These are phyloP conservation scores for Micromesistius poutassou DNA, from an alignment of 2,797 vertebrate genomes.

Conservation along the genomic window DNA sequence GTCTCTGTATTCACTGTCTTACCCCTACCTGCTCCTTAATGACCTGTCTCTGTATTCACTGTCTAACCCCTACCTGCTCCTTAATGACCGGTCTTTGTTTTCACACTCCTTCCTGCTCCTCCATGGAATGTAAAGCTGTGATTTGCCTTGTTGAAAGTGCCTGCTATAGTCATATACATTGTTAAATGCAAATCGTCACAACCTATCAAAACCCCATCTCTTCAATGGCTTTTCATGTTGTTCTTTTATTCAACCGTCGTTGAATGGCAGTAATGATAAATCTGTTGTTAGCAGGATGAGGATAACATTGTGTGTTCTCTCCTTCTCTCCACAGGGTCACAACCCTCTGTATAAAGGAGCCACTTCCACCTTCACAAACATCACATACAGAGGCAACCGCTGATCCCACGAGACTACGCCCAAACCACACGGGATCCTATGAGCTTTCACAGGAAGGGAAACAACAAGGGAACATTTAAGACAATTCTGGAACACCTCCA, in stretches of 20 bases:
- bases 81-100: background rate
- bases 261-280: background rate
- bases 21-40: no score
- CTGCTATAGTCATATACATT: background rate
- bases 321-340: constrained; percentile 76
- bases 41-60: no score
- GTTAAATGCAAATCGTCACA: background rate
- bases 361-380: constrained; percentile 95
- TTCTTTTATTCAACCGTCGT: background rate
- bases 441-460: constrained; percentile 26
- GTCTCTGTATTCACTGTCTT: no score
- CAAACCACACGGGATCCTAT: constrained; percentile 27
- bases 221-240: background rate
- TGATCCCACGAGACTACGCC: constrained; percentile 48
- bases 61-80: no score
- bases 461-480: background rate
- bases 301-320: constrained; percentile 10
- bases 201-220: background rate
- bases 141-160: background rate
- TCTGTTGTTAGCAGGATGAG: background rate
- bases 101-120: background rate
- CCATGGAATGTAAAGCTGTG: background rate
- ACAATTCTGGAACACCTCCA: constrained; percentile 40
- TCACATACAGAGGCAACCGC: constrained; percentile 88
- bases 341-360: constrained; percentile 95